Evolutionary conservation across 2,888 invertebrate genomes (phyloP).

Genomic region (Suillia variegata): DNA sequence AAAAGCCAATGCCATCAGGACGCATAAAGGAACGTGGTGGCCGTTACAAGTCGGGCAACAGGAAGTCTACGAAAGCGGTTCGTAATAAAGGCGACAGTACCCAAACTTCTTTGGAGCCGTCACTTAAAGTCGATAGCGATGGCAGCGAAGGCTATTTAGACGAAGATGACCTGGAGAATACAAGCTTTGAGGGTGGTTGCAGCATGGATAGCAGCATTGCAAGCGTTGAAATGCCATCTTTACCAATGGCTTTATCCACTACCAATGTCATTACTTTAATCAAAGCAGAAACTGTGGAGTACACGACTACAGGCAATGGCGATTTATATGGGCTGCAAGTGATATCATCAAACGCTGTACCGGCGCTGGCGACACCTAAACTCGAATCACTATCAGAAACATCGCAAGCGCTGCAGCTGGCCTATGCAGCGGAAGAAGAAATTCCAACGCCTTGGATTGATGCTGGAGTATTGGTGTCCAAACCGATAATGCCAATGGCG

Average conservation of each 20-base stretch:
- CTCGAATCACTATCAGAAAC: slow-evolving; percentile 49
- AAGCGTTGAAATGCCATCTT: not conserved
- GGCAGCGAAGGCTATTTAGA: slow-evolving; percentile 24
- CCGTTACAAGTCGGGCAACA: slow-evolving; percentile 12
- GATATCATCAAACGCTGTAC: not conserved
- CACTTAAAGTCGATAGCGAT: slow-evolving; percentile 24
- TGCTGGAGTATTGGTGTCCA: slow-evolving; percentile 71
- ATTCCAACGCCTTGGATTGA: slow-evolving; percentile 78
- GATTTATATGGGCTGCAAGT: slow-evolving; percentile 32
- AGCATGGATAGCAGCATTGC: not conserved
- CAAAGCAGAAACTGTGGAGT: slow-evolving; percentile 13
- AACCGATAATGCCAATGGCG: slow-evolving; percentile 65
- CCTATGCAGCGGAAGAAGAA: slow-evolving; percentile 77
- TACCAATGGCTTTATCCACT: too few relatives aligned
- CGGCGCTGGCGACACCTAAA: slow-evolving; percentile 32
- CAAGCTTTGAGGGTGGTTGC: not conserved
- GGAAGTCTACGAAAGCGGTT: not conserved
- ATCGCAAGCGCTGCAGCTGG: slow-evolving; percentile 72
- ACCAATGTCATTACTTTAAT: slow-evolving; percentile 2
- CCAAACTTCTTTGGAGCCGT: not conserved
- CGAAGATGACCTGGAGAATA: not conserved
- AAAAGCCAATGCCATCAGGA: slow-evolving; percentile 51
- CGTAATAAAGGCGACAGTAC: too few relatives aligned
- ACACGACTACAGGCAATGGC: too few relatives aligned
- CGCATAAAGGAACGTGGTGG: slow-evolving; percentile 28